Evolutionary conservation across 2,113 vertebrate genomes (phyloP), one percentile per base, ranked within the genome.

Genomic region (Corythornis madagascariensis): DNA sequence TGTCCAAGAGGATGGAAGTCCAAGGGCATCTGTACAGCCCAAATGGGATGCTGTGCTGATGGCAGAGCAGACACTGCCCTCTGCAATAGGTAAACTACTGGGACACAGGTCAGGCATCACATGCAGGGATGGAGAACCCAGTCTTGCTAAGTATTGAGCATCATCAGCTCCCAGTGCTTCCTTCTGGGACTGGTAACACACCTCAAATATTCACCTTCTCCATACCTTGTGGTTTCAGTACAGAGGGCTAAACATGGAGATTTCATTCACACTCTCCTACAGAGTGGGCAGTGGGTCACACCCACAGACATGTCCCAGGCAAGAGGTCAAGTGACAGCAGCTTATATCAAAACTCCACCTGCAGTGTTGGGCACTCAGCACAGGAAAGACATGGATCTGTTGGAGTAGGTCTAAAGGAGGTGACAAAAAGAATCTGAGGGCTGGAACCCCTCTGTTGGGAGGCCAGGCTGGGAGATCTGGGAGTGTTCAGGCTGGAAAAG

Each of bases 131-230:
- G 33, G 57, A 78, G 53, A 85, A 75, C 21, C 2, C 59, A 29
- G 6, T 31, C 28, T 72, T 76, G 5, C 0, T 4, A 40, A n/a
- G 25, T 1, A 6, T 1, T 20, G 78, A 71, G 40, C 43, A 24
- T 45, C 59, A 71, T 52, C 66, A 72, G 53, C 74, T 88, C 70
- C 73, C 65, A 56, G 43, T 20, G 13, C 69, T 77, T 75, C 73
- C 65, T 59, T 43, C 66, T 19, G 22, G 24, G 59, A 11, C 42
- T 80, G 59, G 42, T 16, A 22, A 26, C 4, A 2, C 38, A 55
- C 26, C 42, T 45, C 40, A 64, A 13, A 53, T 70, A 72, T n/a
- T 19, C 42, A 16, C 50, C 31, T 60, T 35, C 64, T 71, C 1
- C 0, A 5, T 3, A 38, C 17, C 40, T 69, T 10, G 1, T 65